A percentile compares a stretch with the other conserved stretches of the same genome.
phyloP scores from a whole-genome alignment of 2,797 vertebrate genomes.

The Vultur gryphus region DNA sequence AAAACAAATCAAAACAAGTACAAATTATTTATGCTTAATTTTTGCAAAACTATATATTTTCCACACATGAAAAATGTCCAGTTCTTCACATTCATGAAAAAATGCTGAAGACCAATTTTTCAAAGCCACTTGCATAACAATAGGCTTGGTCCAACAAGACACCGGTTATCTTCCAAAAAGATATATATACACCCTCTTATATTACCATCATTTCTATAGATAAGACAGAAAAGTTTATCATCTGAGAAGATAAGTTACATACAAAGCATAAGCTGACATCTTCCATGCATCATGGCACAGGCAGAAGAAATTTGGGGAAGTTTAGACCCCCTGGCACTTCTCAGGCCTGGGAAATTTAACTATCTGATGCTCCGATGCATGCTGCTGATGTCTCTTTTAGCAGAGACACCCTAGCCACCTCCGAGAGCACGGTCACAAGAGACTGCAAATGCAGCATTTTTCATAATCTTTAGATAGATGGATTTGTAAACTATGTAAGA shows the following conservation, averaged over 20 bases:
- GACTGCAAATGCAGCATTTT: neutral
- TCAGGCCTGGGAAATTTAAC: neutral
- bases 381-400: neutral
- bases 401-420: neutral
- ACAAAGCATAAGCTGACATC: neutral
- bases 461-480: neutral
- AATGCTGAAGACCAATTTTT: neutral
- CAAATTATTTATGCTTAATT: neutral
- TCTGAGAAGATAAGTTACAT: neutral
- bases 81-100: neutral
- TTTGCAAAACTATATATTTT: neutral
- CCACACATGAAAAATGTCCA: accelerated
- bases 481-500: neutral
- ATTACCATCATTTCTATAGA: neutral
- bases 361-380: neutral
- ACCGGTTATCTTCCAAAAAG: neutral
- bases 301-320: neutral
- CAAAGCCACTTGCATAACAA: accelerated
- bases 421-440: neutral
- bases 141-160: neutral
- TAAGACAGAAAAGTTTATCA: neutral
- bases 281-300: neutral
- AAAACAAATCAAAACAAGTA: neutral
- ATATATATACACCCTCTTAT: neutral
- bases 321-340: neutral